Conservation (phyloP, 2,888 invertebrate genomes). For the Syritta pipiens region DNA sequence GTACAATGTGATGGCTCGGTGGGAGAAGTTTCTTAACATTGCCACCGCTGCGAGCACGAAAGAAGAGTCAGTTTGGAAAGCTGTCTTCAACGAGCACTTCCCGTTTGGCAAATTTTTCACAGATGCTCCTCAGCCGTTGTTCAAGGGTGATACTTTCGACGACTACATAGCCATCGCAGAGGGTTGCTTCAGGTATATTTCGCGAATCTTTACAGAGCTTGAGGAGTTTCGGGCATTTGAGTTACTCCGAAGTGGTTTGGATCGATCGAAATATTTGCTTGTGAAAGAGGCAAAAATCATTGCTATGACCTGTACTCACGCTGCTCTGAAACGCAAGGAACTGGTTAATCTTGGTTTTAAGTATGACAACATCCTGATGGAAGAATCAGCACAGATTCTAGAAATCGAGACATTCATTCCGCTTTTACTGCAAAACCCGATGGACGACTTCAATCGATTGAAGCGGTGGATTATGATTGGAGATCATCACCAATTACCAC, state of each 20-base stretch:
- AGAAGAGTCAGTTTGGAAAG: slow-evolving; percentile 70
- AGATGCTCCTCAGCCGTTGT: slow-evolving; percentile 95
- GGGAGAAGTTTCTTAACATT: slow-evolving; percentile 89
- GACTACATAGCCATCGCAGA: slow-evolving; percentile 93
- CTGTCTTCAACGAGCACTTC: slow-evolving; percentile 87
- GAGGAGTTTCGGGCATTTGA: slow-evolving; percentile 99
- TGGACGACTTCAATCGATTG: slow-evolving; percentile 95
- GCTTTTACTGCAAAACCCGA: slow-evolving; percentile 97
- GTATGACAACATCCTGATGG: slow-evolving; percentile 99
- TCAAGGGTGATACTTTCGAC: slow-evolving; percentile 87
- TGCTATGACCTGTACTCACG: slow-evolving; percentile 99
- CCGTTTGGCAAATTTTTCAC: slow-evolving; percentile 97
- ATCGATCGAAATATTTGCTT: slow-evolving; percentile 96
- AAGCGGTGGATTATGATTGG: slow-evolving; percentile 99
- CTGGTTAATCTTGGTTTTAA: slow-evolving; percentile 96
- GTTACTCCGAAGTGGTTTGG: slow-evolving; percentile 94
- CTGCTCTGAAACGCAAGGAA: slow-evolving; percentile 97
- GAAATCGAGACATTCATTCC: slow-evolving; percentile 99
- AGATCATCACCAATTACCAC: slow-evolving; percentile 99
- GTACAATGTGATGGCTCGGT: slow-evolving; percentile 92
- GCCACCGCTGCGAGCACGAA: slow-evolving; percentile 69
- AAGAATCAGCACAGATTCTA: slow-evolving; percentile 98
- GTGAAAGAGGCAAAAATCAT: slow-evolving; percentile 99
- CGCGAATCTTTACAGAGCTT: slow-evolving; percentile 96
- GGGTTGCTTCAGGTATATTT: slow-evolving; percentile 96